A percentile compares a stretch with the other conserved stretches of the same genome.
Conservation (phyloP, 2,888 invertebrate genomes). For the Acleris holmiana region DNA sequence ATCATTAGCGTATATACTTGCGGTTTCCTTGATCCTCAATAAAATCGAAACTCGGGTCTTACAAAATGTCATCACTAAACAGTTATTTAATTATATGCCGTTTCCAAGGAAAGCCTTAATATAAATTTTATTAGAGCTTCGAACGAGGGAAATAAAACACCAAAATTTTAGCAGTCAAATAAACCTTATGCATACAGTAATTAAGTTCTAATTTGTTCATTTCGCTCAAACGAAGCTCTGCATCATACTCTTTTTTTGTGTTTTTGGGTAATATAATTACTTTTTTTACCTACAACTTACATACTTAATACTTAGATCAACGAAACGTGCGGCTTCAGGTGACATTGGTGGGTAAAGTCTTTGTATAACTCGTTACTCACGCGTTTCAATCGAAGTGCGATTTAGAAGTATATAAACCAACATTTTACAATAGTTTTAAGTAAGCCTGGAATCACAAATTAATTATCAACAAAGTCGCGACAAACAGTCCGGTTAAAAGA, state of each 20-base stretch:
- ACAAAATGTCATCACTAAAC: conserved; percentile 35
- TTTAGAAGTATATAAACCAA: conserved; percentile 51
- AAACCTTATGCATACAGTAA: conserved; percentile 51
- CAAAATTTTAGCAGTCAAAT: conserved; percentile 52
- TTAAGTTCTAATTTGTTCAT: conserved; percentile 47
- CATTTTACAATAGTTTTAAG: conserved; percentile 44
- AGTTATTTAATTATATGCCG: conserved; percentile 37
- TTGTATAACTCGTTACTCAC: conserved; percentile 71
- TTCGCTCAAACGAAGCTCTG: conserved; percentile 74
- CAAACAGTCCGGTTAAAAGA: conserved; percentile 36
- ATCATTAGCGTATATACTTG: conserved; percentile 30
- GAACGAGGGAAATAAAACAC: conserved; percentile 63
- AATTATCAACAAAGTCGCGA: conserved; percentile 55
- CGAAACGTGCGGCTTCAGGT: conserved; percentile 80
- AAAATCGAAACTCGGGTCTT: conserved; percentile 33
- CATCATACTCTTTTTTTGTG: conserved; percentile 62
- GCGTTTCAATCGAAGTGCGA: conserved; percentile 56
- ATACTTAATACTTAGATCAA: conserved; percentile 81
- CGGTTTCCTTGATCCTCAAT: conserved; percentile 19
- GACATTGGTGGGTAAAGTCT: conserved; percentile 81
- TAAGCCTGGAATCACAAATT: conserved; percentile 48
- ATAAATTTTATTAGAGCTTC: conserved; percentile 66
- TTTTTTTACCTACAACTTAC: conserved; percentile 77
- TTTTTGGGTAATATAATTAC: conserved; percentile 67
- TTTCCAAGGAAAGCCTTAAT: conserved; percentile 76